Evolutionary conservation across 2,888 invertebrate species (phyloP).

Genomic region (Habroteleia sp.): DNA sequence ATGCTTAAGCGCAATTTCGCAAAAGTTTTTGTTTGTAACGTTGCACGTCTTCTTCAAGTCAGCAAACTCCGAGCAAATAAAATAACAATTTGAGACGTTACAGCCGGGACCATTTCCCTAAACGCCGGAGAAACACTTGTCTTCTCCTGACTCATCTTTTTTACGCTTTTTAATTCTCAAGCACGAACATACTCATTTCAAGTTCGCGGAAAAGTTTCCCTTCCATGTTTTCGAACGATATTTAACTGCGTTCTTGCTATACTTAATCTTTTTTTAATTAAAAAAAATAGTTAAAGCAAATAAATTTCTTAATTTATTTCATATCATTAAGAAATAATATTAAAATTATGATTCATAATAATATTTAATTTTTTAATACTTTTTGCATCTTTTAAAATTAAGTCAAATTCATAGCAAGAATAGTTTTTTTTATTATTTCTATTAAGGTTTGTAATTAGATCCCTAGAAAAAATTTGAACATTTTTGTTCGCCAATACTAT

Average conservation of each 20-base stretch:
- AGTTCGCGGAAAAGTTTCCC: conserved; percentile 43
- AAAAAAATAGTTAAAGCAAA: no score
- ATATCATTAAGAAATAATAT: no score
- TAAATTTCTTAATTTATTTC: no score
- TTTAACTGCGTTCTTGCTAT: conserved; percentile 51
- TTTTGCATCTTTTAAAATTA: no score
- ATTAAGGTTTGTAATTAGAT: no score
- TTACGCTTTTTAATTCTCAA: conserved; percentile 38
- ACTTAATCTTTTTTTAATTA: conserved; percentile 15
- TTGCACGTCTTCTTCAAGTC: conserved; percentile 46
- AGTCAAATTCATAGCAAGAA: no score
- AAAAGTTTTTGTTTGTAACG: conserved; percentile 47
- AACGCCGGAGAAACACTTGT: conserved; percentile 42
- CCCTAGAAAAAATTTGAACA: no score
- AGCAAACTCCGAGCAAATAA: conserved; percentile 48
- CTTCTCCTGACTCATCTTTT: conserved; percentile 11
- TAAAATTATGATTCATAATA: no score
- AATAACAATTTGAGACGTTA: conserved; percentile 60
- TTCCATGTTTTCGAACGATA: conserved; percentile 33
- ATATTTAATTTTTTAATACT: no score
- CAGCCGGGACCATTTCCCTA: conserved; percentile 34
- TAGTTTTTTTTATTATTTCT: no score
- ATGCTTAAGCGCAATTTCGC: conserved; percentile 40
- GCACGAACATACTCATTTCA: conserved; percentile 50
- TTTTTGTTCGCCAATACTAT: background rate